Base-by-base conservation (phyloP, 2,797 vertebrate genomes). In the Neostethus bicornis region DNA sequence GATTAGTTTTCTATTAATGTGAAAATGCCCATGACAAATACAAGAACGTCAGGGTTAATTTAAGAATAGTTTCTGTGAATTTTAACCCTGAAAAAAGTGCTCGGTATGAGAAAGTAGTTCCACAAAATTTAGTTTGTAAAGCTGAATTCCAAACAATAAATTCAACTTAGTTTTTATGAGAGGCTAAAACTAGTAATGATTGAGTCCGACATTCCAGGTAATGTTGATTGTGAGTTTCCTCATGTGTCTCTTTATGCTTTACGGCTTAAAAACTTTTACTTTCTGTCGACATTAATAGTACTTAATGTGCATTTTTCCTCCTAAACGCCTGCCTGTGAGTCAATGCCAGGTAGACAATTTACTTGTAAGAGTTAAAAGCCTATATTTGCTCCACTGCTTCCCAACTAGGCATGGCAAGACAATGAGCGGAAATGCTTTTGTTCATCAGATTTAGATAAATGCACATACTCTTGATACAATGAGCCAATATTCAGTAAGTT, bases 31-130 rank as follows among this genome's bases (percentile, higher is more conserved):
- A 61, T 53, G 39, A 64, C 55, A 67, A 70, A 67, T 39, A 58
- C 72, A 48, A 61, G 46, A 56, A 67, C 56, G 53, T 65, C 76
- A 84, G 77, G 72, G 69, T 74, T 71, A 58, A 74, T 64, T 69
- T 64, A 78, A 51, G 61, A 39, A 66, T 28, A 51, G 51, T 79
- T 83, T 85, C 64, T 77, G 87, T 60, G 42, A 51, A 43, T 73
- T 49, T 54, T 51, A 50, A 64, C 25, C 43, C 38, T 66, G 62
- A 64, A 80, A 76, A 61, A 61, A 70, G 59, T 50, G 61, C 58
- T 77, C 68, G 73, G 49, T 66, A 51, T 72, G 34, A 61, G 69
- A 79, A 66, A 73, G 52, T 79, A 54, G 55, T 70, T 81, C 43
- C 74, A 35, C 34, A n/a, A 32, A 34, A 7, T 32, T n/a, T 34